phyloP scores from a whole-genome alignment of 35 echinoderm and acorn worm genomes.

The Heliocidaris tuberculata region DNA sequence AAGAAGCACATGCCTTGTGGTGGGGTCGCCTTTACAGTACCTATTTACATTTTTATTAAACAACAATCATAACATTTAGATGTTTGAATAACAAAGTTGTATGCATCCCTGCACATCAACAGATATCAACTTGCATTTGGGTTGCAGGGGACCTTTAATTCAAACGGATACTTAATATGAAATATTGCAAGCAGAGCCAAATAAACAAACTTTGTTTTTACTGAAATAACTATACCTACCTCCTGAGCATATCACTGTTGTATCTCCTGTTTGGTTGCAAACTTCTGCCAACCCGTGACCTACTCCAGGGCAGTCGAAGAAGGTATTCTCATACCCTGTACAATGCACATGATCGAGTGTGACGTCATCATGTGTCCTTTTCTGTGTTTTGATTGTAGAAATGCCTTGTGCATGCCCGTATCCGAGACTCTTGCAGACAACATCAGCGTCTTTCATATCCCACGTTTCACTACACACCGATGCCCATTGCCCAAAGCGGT shows the following conservation, averaged over 20 bases:
- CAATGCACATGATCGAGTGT: not conserved
- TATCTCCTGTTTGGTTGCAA: not conserved
- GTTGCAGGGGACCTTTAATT: no score
- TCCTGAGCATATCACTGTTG: not conserved
- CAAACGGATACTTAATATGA: no score
- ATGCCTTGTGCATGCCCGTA: not conserved
- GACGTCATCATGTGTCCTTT: not conserved
- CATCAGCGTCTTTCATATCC: not conserved
- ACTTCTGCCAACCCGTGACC: not conserved
- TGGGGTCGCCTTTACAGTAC: no score
- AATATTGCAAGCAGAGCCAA: no score
- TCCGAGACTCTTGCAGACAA: not conserved
- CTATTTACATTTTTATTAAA: no score
- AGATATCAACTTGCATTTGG: no score
- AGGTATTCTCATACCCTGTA: not conserved
- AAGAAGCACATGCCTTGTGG: no score
- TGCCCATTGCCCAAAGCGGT: not conserved
- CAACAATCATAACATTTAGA: no score
- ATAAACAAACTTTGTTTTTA: no score
- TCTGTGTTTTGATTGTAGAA: not conserved
- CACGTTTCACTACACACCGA: not conserved
- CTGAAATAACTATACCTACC: not conserved
- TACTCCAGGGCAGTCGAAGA: not conserved
- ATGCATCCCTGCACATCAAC: no score
- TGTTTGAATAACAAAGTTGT: no score